Base-by-base conservation (phyloP, 2,797 vertebrate genomes). In the Megaceryle alcyon region DNA sequence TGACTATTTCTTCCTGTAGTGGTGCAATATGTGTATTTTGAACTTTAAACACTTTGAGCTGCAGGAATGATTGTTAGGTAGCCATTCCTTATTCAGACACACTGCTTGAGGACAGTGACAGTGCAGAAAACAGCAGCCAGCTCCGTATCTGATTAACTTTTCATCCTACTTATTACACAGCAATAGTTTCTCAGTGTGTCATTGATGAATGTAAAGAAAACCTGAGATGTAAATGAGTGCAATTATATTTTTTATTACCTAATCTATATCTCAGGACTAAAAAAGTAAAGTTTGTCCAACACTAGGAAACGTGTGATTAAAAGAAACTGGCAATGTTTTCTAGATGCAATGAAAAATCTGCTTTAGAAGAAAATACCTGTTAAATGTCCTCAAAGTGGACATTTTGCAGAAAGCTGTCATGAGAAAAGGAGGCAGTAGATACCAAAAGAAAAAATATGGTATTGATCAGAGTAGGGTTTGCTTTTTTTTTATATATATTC, bases 41-140 rank as follows among this genome's bases (percentile, higher is more conserved):
- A 90, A 69, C 23, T 70, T 60, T 8, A 64, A 41, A 14, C 21
- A 54, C 29, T 79, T 82, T 63, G 26, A 81, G 7, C 51, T 80
- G 31, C 35, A 56, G 69, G 43, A 82, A 39, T 17, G 6, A 9
- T 80, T 73, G 21, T 23, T 56, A 59, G 10, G 43, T 70, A 48
- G 70, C 25, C 3, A 10, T 64, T 82, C 33, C 43, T 88, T 14
- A 29, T 75, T 84, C 49, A 94, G 49, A 37, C 12, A 48, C 9
- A 18, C 7, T 22, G 21, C 1, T 0, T 29, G 56, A 92, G 18
- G 31, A 54, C 28, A 89, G 10, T 0, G 0, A 49, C 39, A 43
- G 29, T 22, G 82, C 39, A 51, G 43, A 63, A 82, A 76, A 51
- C 16, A 56, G 48, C 29, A 70, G 18, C 16, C 21, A 69, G 29